Percentiles rank a stretch among this genome's conserved stretches.
These are phyloP conservation scores for Solenodon paradoxus DNA, from an alignment of 2,113 vertebrate genomes.

Conservation along the genomic window DNA sequence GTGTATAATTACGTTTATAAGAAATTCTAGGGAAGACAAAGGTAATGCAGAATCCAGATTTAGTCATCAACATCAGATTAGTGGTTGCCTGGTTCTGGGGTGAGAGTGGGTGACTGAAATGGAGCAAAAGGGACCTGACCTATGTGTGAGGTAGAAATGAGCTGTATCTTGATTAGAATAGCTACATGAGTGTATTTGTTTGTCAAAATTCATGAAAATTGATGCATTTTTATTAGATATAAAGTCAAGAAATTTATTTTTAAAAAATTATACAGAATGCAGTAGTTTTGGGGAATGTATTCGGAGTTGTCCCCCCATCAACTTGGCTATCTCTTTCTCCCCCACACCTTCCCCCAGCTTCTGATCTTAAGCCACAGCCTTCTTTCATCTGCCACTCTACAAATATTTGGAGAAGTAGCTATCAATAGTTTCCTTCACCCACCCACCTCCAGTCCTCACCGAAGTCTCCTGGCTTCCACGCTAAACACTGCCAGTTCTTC, in stretches of 20 bases:
- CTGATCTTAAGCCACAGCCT: constrained; percentile 17
- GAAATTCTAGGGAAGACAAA: neutral
- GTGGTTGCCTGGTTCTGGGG: neutral
- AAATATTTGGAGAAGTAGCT: constrained; percentile 68
- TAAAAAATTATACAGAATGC: neutral
- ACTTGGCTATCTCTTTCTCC: neutral
- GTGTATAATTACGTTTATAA: neutral
- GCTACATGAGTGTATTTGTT: neutral
- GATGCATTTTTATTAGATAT: neutral
- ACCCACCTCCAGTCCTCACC: neutral
- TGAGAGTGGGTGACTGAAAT: neutral
- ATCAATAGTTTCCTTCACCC: constrained; percentile 58
- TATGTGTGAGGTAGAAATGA: neutral
- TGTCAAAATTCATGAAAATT: neutral
- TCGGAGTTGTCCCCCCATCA: neutral
- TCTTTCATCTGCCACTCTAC: constrained; percentile 57
- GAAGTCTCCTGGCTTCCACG: constrained; percentile 9
- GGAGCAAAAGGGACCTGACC: neutral
- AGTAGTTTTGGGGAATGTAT: neutral
- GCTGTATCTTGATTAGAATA: neutral
- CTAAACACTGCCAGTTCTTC: constrained; percentile 64
- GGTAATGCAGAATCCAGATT: neutral
- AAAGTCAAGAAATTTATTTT: neutral
- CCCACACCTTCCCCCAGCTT: neutral
- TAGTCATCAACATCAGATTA: neutral